Percentiles rank a stretch among this genome's conserved stretches.
Conservation (phyloP, 2,797 vertebrate genomes). For the Clarias pachynema region DNA sequence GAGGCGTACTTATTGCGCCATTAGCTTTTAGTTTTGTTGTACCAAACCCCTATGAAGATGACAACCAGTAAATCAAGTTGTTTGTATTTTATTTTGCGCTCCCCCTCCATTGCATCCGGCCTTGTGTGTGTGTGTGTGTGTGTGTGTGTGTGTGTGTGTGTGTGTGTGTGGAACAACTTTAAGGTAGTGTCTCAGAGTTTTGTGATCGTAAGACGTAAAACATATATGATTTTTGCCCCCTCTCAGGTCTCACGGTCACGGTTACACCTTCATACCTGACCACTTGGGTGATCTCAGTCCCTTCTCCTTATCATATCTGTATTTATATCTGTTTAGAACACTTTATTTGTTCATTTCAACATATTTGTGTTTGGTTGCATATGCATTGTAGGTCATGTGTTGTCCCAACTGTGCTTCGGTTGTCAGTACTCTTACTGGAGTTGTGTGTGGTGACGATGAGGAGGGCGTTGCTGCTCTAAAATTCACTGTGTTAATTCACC, state of each 20-base stretch:
- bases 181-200: constrained; percentile 9
- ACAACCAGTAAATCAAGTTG: constrained; percentile 21
- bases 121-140: not conserved
- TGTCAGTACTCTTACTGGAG: not conserved
- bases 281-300: too few relatives aligned
- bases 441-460: constrained; percentile 16
- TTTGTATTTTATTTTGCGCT: constrained; percentile 9
- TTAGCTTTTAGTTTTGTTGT: constrained; percentile 10
- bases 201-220: not conserved
- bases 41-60: not conserved
- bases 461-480: constrained; percentile 16
- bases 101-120: not conserved
- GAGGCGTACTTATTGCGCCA: constrained; percentile 3
- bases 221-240: not conserved
- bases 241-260: not conserved
- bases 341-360: not conserved
- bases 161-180: not conserved
- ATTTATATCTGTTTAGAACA: not conserved
- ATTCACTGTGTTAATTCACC: constrained; percentile 22
- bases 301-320: not conserved
- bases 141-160: not conserved
- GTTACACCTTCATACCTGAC: too few relatives aligned
- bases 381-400: not conserved
- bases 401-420: not conserved
- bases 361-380: not conserved